Percentiles rank a stretch among this genome's conserved stretches.
phyloP scores from a whole-genome alignment of 1,140 invertebrate genomes.

The Cydia fagiglandana region DNA sequence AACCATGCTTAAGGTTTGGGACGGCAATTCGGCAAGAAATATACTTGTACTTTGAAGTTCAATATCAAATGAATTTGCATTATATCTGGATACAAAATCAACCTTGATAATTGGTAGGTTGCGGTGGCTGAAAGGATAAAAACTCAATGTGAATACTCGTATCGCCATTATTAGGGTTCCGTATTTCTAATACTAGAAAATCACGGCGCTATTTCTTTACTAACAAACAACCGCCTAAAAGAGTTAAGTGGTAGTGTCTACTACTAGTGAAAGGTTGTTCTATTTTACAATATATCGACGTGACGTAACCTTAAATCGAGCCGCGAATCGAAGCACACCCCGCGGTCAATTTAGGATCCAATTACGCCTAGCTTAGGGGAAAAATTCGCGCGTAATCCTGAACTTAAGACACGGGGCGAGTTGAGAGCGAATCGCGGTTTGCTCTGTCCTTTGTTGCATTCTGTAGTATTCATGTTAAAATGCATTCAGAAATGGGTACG shows the following conservation, averaged over 20 bases:
- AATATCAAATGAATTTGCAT: too few relatives aligned
- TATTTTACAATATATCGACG: not conserved
- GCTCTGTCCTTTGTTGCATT: not conserved
- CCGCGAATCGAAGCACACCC: slow-evolving; percentile 44
- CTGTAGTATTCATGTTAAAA: not conserved
- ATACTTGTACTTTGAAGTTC: too few relatives aligned
- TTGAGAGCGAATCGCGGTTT: slow-evolving; percentile 28
- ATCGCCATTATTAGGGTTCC: too few relatives aligned
- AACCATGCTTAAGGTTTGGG: too few relatives aligned
- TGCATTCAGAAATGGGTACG: not conserved
- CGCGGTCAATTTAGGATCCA: slow-evolving; percentile 73
- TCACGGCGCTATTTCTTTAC: too few relatives aligned
- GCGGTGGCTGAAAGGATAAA: too few relatives aligned
- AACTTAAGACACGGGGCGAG: slow-evolving; percentile 47
- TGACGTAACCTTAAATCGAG: slow-evolving; percentile 10
- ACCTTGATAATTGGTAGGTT: too few relatives aligned
- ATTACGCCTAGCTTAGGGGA: slow-evolving; percentile 72
- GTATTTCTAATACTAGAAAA: too few relatives aligned
- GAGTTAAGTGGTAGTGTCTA: not conserved
- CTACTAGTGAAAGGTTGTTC: not conserved
- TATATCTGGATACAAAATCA: too few relatives aligned
- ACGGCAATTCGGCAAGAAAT: too few relatives aligned
- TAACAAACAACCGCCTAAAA: not conserved
- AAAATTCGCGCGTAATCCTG: slow-evolving; percentile 68
- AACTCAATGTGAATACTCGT: too few relatives aligned